phyloP scores from a whole-genome alignment of 2,797 vertebrate genomes.

The Siniperca undulata region DNA sequence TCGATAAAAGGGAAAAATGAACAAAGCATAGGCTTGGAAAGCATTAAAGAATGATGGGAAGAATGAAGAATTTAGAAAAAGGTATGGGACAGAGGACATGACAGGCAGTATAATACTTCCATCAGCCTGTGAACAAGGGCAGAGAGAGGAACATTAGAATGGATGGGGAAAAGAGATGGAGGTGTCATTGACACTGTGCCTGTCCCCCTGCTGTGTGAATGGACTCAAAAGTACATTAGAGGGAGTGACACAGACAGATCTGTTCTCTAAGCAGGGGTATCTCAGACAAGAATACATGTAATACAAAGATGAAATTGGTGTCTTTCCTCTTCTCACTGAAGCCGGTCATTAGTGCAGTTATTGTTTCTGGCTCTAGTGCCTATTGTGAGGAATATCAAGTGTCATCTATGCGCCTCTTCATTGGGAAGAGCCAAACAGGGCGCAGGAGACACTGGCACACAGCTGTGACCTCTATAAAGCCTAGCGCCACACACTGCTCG shows the following conservation, averaged over 20 bases:
- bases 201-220: slow-evolving; percentile 4
- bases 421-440: background rate
- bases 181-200: slow-evolving; percentile 1
- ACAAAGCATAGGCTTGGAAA: background rate
- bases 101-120: background rate
- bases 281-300: background rate
- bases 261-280: background rate
- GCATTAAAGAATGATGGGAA: background rate
- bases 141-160: slow-evolving; percentile 2
- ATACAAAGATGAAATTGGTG: background rate
- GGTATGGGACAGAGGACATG: background rate
- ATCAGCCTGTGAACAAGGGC: slow-evolving; percentile 17
- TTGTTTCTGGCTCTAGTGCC: background rate
- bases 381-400: background rate
- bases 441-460: too few relatives aligned
- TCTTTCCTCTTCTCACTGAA: background rate
- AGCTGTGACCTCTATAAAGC: too few relatives aligned
- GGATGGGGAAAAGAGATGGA: slow-evolving; percentile 9
- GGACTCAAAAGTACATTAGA: slow-evolving; percentile 21
- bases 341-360: background rate
- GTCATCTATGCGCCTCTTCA: background rate
- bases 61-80: background rate
- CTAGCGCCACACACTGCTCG: too few relatives aligned
- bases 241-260: slow-evolving; percentile 9
- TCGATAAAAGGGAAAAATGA: background rate